Percentiles rank a stretch among this genome's conserved stretches.
Evolutionary conservation across 2,113 vertebrate species (phyloP).

Genomic region (Notothenia rossii): DNA sequence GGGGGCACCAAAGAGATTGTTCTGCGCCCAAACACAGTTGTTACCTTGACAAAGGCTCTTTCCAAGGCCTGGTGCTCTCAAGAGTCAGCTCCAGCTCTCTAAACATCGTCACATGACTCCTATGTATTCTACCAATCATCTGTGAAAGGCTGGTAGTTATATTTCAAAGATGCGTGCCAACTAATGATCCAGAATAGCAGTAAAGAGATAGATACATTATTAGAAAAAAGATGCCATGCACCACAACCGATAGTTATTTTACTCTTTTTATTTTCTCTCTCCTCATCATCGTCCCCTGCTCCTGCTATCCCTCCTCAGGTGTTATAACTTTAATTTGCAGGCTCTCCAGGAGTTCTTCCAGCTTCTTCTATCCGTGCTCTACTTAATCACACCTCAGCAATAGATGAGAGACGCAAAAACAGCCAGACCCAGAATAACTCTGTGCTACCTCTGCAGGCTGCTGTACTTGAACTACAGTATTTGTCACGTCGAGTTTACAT

Average conservation of each 20-base stretch:
- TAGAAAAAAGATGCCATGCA: not conserved
- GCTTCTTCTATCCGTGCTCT: slow-evolving; percentile 35
- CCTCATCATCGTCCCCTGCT: slow-evolving; percentile 26
- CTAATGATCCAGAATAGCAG: not conserved
- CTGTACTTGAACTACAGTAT: not conserved
- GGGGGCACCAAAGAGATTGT: slow-evolving; percentile 22
- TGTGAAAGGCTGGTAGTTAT: not conserved
- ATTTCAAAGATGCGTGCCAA: not conserved
- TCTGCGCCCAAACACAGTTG: slow-evolving; percentile 22
- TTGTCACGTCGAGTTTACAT: not conserved
- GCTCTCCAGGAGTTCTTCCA: slow-evolving; percentile 57
- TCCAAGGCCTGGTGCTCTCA: slow-evolving; percentile 20
- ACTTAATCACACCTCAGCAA: slow-evolving; percentile 60
- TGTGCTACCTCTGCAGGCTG: not conserved
- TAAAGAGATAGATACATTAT: not conserved
- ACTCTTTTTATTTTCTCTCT: slow-evolving; percentile 1
- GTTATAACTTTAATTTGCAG: slow-evolving; percentile 74
- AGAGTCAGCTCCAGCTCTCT: slow-evolving; percentile 26
- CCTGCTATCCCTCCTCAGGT: slow-evolving; percentile 54
- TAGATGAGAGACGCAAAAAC: not conserved
- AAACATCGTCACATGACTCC: slow-evolving; percentile 10
- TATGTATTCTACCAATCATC: not conserved
- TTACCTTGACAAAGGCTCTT: slow-evolving; percentile 52
- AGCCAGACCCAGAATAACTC: slow-evolving; percentile 37
- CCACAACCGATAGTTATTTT: not conserved